Conservation (phyloP, 2,113 vertebrate species). For the Phalacrocorax carbo region DNA sequence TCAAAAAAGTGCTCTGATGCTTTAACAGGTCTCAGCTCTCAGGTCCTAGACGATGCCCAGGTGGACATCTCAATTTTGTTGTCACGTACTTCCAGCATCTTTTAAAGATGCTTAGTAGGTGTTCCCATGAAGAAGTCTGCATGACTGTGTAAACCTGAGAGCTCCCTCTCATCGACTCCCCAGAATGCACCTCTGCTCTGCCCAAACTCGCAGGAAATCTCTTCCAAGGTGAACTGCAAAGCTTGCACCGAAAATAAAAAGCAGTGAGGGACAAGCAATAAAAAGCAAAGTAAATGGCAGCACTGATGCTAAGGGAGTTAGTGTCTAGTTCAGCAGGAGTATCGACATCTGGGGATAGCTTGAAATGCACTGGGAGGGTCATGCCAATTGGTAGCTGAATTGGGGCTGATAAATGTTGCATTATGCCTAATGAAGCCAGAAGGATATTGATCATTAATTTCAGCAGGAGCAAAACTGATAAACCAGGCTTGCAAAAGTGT, state of each 20-base stretch:
- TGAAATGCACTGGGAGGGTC: neutral
- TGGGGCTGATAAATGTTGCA: neutral
- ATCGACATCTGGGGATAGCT: neutral
- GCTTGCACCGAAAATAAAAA: neutral
- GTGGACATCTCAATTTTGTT: neutral
- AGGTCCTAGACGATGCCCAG: neutral
- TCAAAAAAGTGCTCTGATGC: neutral
- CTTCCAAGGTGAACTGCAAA: neutral
- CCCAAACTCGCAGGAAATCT: neutral
- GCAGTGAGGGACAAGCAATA: neutral
- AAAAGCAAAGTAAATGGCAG: constrained; percentile 17
- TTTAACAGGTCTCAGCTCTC: neutral
- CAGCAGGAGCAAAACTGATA: neutral
- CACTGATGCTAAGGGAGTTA: constrained; percentile 31
- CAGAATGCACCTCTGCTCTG: neutral
- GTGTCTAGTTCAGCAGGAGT: neutral
- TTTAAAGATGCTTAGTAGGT: neutral
- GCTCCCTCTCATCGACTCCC: neutral
- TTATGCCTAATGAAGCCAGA: neutral
- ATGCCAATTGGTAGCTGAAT: neutral
- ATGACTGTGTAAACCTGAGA: neutral
- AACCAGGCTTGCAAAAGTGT: neutral
- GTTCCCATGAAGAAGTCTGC: neutral
- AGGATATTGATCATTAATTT: neutral
- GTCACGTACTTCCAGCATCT: neutral